Evolutionary conservation across 2,797 vertebrate genomes (phyloP).

Genomic region (Sylvia borin): DNA sequence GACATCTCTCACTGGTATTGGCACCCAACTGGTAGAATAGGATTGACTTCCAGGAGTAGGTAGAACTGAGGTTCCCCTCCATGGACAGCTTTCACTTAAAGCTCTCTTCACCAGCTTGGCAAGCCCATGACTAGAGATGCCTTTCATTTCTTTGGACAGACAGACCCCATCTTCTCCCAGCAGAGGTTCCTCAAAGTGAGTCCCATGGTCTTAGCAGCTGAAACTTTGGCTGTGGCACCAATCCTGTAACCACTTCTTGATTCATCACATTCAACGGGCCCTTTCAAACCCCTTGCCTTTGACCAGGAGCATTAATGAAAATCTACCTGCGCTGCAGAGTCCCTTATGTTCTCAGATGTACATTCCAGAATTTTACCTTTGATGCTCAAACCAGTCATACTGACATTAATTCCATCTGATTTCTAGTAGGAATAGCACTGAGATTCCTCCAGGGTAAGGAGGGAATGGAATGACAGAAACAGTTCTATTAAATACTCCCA

Average conservation of each 20-base stretch:
- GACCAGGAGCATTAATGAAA: neutral
- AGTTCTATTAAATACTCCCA: neutral
- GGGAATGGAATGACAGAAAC: neutral
- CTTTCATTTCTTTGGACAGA: neutral
- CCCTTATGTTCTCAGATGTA: neutral
- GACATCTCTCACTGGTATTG: neutral
- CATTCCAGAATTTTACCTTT: neutral
- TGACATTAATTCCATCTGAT: neutral
- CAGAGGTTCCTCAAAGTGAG: neutral
- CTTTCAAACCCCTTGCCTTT: neutral
- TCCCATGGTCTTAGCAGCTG: neutral
- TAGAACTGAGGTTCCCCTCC: neutral
- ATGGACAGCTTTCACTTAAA: accelerated
- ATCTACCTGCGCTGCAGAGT: accelerated
- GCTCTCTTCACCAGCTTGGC: neutral
- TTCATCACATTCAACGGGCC: neutral
- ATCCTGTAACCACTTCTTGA: neutral
- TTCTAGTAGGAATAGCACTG: neutral
- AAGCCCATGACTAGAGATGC: neutral
- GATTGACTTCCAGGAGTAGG: neutral
- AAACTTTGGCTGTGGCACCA: neutral
- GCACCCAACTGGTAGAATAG: neutral
- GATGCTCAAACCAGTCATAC: neutral
- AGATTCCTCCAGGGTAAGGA: neutral
- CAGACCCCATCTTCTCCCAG: accelerated